Conservation (phyloP, 2,797 vertebrate genomes). For the Brachyrhaphis roseni region DNA sequence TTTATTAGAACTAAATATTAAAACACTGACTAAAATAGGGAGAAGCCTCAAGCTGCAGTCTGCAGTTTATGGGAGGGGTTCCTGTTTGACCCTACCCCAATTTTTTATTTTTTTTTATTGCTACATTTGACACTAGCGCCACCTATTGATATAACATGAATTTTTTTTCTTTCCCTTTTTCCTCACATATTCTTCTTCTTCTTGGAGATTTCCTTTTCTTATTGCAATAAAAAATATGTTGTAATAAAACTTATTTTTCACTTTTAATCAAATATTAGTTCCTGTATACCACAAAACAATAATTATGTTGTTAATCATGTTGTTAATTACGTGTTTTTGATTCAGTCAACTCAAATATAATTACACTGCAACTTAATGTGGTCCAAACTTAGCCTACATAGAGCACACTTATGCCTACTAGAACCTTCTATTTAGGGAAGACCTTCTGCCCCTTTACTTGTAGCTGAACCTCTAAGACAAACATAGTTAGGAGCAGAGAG, state of each 20-base stretch:
- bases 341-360: background rate
- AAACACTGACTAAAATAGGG: background rate
- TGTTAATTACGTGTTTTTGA: background rate
- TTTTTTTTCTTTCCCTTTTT: background rate
- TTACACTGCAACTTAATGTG: background rate
- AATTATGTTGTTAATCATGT: background rate
- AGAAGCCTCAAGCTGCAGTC: background rate
- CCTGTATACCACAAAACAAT: background rate
- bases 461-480: constrained; percentile 26
- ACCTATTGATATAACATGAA: background rate
- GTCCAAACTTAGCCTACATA: background rate
- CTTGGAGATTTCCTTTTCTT: background rate
- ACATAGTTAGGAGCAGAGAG: constrained; percentile 21
- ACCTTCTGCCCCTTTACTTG: constrained; percentile 13
- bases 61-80: background rate
- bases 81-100: background rate
- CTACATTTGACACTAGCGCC: background rate
- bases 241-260: background rate
- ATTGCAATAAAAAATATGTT: background rate
- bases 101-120: background rate
- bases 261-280: too few relatives aligned
- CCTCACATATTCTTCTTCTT: background rate
- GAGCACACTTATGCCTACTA: background rate
- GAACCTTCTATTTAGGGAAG: background rate
- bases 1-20: background rate